Base-by-base conservation (phyloP, 2,113 vertebrate genomes). In the Centrocercus urophasianus region DNA sequence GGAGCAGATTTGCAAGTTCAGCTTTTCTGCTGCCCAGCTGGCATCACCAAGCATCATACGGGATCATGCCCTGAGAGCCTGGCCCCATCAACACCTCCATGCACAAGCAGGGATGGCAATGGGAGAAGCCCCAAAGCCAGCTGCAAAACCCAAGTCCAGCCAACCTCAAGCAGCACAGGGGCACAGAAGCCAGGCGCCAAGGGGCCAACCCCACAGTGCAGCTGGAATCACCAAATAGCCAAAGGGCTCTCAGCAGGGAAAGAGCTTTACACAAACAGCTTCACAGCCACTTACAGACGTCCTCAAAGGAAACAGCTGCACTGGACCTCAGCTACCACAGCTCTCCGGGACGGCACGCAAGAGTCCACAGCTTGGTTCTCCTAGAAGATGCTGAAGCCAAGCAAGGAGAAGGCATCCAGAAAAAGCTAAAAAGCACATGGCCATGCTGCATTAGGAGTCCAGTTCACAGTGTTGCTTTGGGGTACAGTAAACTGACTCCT, bases 291-390 rank as follows among this genome's bases (percentile, higher is more conserved):
- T 93, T 30, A 78, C 43, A 15, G 71, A 83, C 52, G 83, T 81
- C 89, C 93, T 91, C 32, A 57, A 81, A 95, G 85, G 86, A 94
- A 95, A 78, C 76, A 95, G 93, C 93, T 95, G 85, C 90, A 88
- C 76, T 1, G 0, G 83, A 75, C 22, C 14, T 17, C 54, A 40
- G 65, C 83, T 66, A 45, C 61, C 12, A 0, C 79, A 60, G 52
- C 30, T 52, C 50, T 67, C 83, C 69, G 64, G 72, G 19, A 75
- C 11, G n/a, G 72, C 74, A 92, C 50, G 30, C 8, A 8, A 59
- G 66, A 85, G 27, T 25, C 81, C 65, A 43, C 36, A 78, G 82
- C 75, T 88, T 34, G 15, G 6, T 10, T 65, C 48, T 6, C 30
- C 61, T 40, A 69, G 24, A 21, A 60, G 71, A 93, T 60, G 30